These are phyloP conservation scores for Poliocrania exsul DNA, from an alignment of 2,797 vertebrate genomes.

Conservation along the genomic window DNA sequence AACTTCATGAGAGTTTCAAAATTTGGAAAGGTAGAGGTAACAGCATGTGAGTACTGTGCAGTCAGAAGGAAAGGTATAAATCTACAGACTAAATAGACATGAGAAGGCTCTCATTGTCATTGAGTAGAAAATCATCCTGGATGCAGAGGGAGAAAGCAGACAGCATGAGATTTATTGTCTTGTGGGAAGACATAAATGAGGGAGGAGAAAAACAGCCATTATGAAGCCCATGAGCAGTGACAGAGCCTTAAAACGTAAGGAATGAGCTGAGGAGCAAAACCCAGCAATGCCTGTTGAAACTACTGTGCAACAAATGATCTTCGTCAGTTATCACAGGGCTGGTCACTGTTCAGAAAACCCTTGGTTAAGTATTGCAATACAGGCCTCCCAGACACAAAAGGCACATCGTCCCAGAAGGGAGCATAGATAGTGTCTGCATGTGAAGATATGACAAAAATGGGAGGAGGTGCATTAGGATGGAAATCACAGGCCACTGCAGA, in stretches of 20 bases:
- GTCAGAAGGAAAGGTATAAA: background rate
- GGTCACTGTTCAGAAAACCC: background rate
- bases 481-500: background rate
- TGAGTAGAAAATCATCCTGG: accelerated
- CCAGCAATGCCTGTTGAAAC: background rate
- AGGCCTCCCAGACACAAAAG: background rate
- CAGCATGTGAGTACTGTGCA: accelerated
- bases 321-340: background rate
- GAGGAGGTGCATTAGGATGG: background rate
- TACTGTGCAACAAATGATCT: background rate
- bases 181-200: background rate
- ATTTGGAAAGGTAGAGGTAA: background rate
- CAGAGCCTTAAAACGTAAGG: background rate
- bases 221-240: background rate
- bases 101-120: background rate
- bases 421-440: background rate
- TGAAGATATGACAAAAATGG: background rate
- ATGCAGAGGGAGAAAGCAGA: background rate
- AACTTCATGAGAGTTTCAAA: background rate
- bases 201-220: background rate
- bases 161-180: background rate
- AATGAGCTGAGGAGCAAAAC: background rate
- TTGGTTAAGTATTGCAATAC: background rate
- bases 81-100: background rate
- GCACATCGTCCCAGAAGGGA: background rate